phyloP scores from a whole-genome alignment of 2,113 vertebrate genomes.

The Corythaixoides concolor region DNA sequence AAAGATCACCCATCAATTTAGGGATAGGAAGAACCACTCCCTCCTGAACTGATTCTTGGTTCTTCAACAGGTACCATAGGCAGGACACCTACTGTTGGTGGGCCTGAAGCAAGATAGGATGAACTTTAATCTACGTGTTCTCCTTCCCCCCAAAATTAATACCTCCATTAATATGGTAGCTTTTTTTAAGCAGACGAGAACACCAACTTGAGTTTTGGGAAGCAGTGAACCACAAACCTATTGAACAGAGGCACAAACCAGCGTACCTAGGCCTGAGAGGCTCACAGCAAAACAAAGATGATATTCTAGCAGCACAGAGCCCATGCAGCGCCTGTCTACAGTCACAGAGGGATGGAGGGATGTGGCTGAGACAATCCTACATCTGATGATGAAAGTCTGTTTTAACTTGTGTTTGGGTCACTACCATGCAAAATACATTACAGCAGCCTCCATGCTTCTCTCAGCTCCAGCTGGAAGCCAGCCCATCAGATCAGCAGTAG shows the following conservation, averaged over 20 bases:
- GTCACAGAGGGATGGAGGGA: neutral
- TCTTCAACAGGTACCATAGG: neutral
- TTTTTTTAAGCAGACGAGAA: neutral
- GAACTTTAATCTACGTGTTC: neutral
- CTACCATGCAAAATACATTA: neutral
- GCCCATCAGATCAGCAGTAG: neutral
- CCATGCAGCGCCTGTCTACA: neutral
- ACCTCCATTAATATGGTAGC: neutral
- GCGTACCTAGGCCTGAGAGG: neutral
- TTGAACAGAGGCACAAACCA: neutral
- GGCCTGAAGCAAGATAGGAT: neutral
- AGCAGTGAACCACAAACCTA: neutral
- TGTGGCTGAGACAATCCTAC: neutral
- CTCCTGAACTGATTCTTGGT: neutral
- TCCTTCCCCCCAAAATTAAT: neutral
- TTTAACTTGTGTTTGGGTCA: neutral
- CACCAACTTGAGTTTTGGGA: neutral
- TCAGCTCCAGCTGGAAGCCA: conserved; percentile 21
- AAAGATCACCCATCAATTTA: fast-evolving
- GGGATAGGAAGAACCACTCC: neutral
- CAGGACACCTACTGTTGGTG: neutral
- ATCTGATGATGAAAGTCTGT: neutral
- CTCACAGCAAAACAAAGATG: neutral
- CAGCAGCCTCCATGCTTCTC: neutral
- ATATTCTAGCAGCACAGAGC: neutral